phyloP scores from a whole-genome alignment of 2,888 invertebrate genomes.

The Drosophila silvestris region DNA sequence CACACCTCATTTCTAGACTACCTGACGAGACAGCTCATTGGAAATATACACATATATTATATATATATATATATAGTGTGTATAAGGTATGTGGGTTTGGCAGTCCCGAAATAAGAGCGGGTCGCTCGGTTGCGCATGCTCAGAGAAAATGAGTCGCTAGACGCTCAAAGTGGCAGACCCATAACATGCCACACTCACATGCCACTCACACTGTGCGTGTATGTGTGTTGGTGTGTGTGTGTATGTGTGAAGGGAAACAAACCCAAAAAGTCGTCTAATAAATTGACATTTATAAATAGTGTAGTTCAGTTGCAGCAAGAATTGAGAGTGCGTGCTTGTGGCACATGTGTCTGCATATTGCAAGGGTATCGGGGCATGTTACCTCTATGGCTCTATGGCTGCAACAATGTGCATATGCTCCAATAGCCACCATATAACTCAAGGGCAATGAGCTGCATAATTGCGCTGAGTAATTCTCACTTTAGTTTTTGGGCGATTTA shows the following conservation, averaged over 20 bases:
- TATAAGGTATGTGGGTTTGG: constrained; percentile 59
- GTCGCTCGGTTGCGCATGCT: constrained; percentile 66
- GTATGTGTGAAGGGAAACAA: constrained; percentile 34
- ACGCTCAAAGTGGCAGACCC: constrained; percentile 36
- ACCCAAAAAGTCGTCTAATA: constrained; percentile 68
- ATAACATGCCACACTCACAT: constrained; percentile 72
- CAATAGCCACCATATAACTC: constrained; percentile 65
- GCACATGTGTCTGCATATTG: constrained; percentile 75
- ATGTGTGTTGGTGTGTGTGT: background rate
- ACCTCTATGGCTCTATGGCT: constrained; percentile 22
- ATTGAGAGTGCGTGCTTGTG: constrained; percentile 54
- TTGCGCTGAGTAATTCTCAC: constrained; percentile 80
- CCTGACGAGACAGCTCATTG: constrained; percentile 63
- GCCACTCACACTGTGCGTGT: constrained; percentile 59
- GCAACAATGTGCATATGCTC: constrained; percentile 49
- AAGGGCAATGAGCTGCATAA: constrained; percentile 80
- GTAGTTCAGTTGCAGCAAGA: constrained; percentile 32
- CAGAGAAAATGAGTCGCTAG: constrained; percentile 26
- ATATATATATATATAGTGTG: background rate
- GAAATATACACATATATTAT: constrained; percentile 5
- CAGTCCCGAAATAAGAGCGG: constrained; percentile 60
- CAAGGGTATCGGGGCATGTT: constrained; percentile 23
- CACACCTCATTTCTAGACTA: constrained; percentile 71
- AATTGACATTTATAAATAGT: constrained; percentile 72
- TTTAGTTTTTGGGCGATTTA: constrained; percentile 58